Conservation (phyloP, 2,797 vertebrate genomes). For the Danio aesculapii region DNA sequence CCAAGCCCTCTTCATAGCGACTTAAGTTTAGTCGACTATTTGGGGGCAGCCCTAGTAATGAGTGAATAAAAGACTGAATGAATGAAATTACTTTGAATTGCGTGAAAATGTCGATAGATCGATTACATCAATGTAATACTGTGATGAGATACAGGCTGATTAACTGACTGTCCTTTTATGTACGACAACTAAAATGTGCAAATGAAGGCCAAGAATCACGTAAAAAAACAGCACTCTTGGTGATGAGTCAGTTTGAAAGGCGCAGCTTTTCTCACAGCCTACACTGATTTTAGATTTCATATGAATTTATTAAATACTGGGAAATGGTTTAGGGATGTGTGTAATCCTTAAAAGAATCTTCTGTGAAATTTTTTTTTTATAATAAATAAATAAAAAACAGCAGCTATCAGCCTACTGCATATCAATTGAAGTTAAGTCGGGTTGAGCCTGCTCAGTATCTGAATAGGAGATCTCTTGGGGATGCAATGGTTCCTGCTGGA, state of each 20-base stretch:
- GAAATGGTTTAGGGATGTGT: background rate
- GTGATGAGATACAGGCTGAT: too few species aligned
- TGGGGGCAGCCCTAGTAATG: too few species aligned
- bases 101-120: too few species aligned
- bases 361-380: too few species aligned
- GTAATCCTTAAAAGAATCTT: background rate
- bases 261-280: background rate
- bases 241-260: background rate
- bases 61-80: too few species aligned
- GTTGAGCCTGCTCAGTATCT: background rate
- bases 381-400: background rate
- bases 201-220: background rate
- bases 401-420: background rate
- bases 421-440: background rate
- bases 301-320: background rate
- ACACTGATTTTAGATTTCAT: background rate
- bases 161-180: background rate
- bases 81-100: too few species aligned
- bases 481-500: background rate
- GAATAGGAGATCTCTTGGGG: background rate
- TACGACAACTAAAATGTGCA: background rate
- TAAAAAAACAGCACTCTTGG: background rate
- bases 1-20: too few species aligned
- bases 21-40: too few species aligned
- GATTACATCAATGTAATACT: too few species aligned